Evolutionary conservation across 1,140 invertebrate genomes (phyloP).

Genomic region (Drosophila carrolli): DNA sequence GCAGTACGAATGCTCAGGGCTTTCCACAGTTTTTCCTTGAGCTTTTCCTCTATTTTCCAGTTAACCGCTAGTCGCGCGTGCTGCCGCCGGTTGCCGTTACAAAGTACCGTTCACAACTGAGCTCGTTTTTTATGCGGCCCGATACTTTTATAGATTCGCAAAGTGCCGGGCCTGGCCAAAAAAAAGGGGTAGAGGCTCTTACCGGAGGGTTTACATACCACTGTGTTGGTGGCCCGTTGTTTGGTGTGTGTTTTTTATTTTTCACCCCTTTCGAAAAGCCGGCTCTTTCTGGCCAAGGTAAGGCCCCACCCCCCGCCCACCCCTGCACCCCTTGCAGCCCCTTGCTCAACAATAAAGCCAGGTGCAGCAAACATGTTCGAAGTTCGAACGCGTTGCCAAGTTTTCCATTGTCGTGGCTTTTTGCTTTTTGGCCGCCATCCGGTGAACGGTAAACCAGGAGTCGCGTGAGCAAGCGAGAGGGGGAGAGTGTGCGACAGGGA

Average conservation of each 20-base stretch:
- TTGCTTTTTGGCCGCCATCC: conserved; percentile 18
- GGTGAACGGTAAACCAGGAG: conserved; percentile 54
- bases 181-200: background rate
- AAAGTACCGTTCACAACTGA: conserved; percentile 84
- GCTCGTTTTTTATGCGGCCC: conserved; percentile 83
- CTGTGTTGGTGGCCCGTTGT: conserved; percentile 34
- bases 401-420: conserved; percentile 65
- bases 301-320: conserved; percentile 2
- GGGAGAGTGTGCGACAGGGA: conserved; percentile 3
- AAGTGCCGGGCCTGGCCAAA: conserved; percentile 53
- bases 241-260: conserved; percentile 23
- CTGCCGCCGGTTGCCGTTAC: conserved; percentile 54
- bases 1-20: conserved; percentile 8
- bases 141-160: conserved; percentile 84
- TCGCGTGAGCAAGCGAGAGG: conserved; percentile 1
- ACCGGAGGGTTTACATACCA: conserved; percentile 3
- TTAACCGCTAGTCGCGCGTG: conserved; percentile 44
- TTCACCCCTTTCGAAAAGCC: conserved; percentile 65
- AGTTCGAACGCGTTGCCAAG: conserved; percentile 70
- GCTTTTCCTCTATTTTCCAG: conserved; percentile 33
- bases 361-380: conserved; percentile 69
- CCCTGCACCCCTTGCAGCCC: conserved; percentile 1
- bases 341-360: conserved; percentile 26
- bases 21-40: conserved; percentile 7
- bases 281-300: conserved; percentile 71